These are phyloP conservation scores for Eucriotettix oculatus DNA, from an alignment of 2,888 invertebrate genomes.

Conservation along the genomic window DNA sequence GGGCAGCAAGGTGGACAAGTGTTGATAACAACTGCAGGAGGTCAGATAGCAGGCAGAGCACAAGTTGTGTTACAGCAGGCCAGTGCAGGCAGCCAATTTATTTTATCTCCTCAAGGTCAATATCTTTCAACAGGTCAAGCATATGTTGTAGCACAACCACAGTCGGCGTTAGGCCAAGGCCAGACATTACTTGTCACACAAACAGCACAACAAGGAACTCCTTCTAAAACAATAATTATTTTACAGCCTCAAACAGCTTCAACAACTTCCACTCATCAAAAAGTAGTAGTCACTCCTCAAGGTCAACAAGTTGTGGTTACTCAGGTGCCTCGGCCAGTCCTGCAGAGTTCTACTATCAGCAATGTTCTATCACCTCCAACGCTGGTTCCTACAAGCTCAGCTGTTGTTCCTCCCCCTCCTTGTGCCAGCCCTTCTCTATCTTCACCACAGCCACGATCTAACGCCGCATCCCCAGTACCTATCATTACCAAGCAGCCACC, in stretches of 20 bases:
- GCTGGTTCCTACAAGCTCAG: slow-evolving; percentile 24
- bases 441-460: slow-evolving; percentile 13
- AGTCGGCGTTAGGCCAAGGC: slow-evolving; percentile 35
- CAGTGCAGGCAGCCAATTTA: slow-evolving; percentile 22
- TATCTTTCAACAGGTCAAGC: slow-evolving; percentile 39
- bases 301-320: slow-evolving; percentile 49
- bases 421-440: slow-evolving; percentile 22
- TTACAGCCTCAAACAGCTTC: slow-evolving; percentile 38
- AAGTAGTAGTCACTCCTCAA: slow-evolving; percentile 47
- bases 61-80: slow-evolving; percentile 5
- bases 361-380: slow-evolving; percentile 25
- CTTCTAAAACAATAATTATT: slow-evolving; percentile 52
- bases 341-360: slow-evolving; percentile 32
- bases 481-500: slow-evolving; percentile 11
- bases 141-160: slow-evolving; percentile 44
- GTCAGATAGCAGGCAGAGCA: slow-evolving; percentile 5
- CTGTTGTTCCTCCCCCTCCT: slow-evolving; percentile 23
- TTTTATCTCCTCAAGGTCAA: slow-evolving; percentile 30
- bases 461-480: not conserved
- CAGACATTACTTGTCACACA: slow-evolving; percentile 50
- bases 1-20: not conserved
- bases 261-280: slow-evolving; percentile 21
- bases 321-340: slow-evolving; percentile 35
- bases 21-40: slow-evolving; percentile 1
- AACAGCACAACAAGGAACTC: slow-evolving; percentile 45